Evolutionary conservation across 1,140 invertebrate genomes (phyloP), one percentile per base, ranked within the genome.

Genomic region (Ptiloglossa arizonensis): DNA sequence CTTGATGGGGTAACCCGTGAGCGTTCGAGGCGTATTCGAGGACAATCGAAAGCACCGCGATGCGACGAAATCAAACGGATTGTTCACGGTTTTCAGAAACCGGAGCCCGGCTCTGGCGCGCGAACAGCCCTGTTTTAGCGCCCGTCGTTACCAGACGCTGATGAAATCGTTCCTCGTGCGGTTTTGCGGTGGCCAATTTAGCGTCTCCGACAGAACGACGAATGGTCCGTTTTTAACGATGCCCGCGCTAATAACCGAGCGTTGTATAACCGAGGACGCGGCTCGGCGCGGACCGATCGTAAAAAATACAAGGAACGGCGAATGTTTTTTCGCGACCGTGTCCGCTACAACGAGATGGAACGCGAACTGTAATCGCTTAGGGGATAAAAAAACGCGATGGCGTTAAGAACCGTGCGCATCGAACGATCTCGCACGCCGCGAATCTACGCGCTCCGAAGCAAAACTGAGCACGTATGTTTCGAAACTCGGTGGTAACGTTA

Each of bases 1-100:
- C 69, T 82, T 63, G 72, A 63, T 68, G 82, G 67, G 48, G 68
- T n/a, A 70, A 57, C 57, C 56, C 62, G 60, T 27, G 64, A 29
- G 48, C 17, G 35, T 5, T 9, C 41, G 27, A 15, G 22, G 13
- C 32, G 38, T 22, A 41, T 44, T 74, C 60, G 24, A 46, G 17
- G 62, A 17, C 1, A 22, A 17, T 27, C 41, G 38, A 27, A 44
- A 22, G 59, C n/a, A 35, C 4, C n/a, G 11, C 13, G 5, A 8
- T 2, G 13, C 11, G 44, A 50, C 27, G n/a, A 6, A 5, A n/a
- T 19, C 44, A 44, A 27, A 32, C 19, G 11, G 46, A 70, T 62
- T 71, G 60, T 78, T 44, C 79, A 62, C 32, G 38, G 44, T 67
- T 76, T 67, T 59, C 29, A 6, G 50, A 32, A n/a, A n/a, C n/a